Evolutionary conservation across 2,888 invertebrate species (phyloP).

Genomic region (Odontomyia ornata): DNA sequence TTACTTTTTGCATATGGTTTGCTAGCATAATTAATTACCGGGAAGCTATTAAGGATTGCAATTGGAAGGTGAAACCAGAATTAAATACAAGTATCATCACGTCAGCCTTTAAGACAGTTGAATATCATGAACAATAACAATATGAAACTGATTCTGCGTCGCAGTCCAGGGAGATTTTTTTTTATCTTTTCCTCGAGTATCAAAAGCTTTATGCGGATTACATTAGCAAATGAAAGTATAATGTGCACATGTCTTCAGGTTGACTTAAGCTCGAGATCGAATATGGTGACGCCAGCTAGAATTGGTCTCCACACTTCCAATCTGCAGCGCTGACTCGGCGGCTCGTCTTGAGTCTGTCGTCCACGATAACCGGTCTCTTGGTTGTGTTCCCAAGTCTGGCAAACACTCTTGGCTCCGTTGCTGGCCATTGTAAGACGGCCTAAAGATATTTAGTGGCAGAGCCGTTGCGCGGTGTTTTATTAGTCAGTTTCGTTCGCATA

Average conservation of each 20-base stretch:
- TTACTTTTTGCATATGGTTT: too few species aligned
- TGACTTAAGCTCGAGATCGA: conserved; percentile 3
- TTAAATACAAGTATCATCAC: too few species aligned
- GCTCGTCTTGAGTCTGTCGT: neutral
- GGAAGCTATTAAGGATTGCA: too few species aligned
- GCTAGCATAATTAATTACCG: too few species aligned
- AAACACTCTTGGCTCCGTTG: conserved; percentile 8
- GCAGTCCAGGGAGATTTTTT: too few species aligned
- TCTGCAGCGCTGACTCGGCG: neutral
- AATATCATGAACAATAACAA: too few species aligned
- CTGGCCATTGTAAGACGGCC: neutral
- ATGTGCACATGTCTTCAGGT: conserved; percentile 18
- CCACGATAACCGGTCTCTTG: conserved; percentile 30
- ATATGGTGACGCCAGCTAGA: conserved; percentile 32
- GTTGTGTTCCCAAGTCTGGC: conserved; percentile 1
- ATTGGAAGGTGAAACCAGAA: too few species aligned
- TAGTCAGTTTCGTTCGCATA: conserved; percentile 12
- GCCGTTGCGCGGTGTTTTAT: conserved; percentile 23
- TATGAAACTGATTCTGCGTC: too few species aligned
- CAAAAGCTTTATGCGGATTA: too few species aligned
- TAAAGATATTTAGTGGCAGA: neutral
- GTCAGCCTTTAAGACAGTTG: too few species aligned
- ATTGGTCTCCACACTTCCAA: conserved; percentile 38
- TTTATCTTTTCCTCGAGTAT: too few species aligned
- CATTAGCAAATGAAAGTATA: too few species aligned